Conservation (phyloP, 2,113 vertebrate genomes). For the Notarius lentiginosus region DNA sequence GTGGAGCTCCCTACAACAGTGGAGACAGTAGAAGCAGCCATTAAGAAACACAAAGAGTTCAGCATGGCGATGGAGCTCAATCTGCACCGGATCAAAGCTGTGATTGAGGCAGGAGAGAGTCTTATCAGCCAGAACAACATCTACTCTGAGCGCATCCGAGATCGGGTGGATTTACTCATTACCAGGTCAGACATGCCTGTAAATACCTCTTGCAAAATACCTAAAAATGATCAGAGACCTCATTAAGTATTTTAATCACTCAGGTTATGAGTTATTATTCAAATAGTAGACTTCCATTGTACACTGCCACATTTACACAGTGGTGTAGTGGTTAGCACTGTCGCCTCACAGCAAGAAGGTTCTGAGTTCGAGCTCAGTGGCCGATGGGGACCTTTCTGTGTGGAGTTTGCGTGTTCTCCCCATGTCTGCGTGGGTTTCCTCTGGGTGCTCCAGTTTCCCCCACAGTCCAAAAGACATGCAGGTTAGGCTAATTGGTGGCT, state of each 20-base stretch:
- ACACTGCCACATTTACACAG: not conserved
- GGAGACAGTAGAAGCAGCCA: slow-evolving; percentile 77
- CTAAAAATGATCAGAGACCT: not conserved
- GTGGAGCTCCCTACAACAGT: slow-evolving; percentile 81
- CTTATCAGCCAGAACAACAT: slow-evolving; percentile 83
- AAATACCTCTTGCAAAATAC: not conserved
- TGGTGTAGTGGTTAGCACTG: too few relatives aligned
- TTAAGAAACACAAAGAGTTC: slow-evolving; percentile 89
- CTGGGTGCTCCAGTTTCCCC: too few relatives aligned
- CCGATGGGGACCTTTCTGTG: too few relatives aligned
- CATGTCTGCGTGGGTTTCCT: too few relatives aligned
- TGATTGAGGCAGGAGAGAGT: slow-evolving; percentile 84
- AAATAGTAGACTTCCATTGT: not conserved
- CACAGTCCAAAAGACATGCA: too few relatives aligned
- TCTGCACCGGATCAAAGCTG: slow-evolving; percentile 81
- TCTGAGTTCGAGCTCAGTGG: too few relatives aligned
- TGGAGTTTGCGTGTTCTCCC: too few relatives aligned
- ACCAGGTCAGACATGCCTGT: slow-evolving; percentile 71
- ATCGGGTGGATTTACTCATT: slow-evolving; percentile 75
- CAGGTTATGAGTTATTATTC: not conserved
- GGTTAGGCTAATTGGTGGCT: too few relatives aligned
- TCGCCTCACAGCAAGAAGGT: too few relatives aligned
- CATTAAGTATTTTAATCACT: not conserved
- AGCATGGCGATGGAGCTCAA: slow-evolving; percentile 89
- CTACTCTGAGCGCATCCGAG: slow-evolving; percentile 80